Conservation (phyloP, 2,888 invertebrate genomes). For the Agrotis ipsilon region DNA sequence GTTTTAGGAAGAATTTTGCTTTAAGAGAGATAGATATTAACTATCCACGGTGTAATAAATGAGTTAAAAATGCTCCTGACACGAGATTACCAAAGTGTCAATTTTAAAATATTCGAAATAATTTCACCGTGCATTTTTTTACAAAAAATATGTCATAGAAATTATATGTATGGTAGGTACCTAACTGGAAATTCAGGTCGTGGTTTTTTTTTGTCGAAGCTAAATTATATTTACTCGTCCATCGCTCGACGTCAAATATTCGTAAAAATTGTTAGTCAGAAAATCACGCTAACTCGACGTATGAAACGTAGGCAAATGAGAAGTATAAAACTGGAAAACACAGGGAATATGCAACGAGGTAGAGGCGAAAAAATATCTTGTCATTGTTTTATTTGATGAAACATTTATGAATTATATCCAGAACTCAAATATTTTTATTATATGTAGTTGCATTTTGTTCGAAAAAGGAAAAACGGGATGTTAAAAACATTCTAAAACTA, state of each 20-base stretch:
- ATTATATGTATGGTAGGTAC: not conserved
- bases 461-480: not conserved
- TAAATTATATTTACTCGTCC: not conserved
- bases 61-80: not conserved
- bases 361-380: not conserved
- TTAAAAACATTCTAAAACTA: slow-evolving; percentile 8
- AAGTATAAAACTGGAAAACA: slow-evolving; percentile 12
- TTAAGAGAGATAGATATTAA: not conserved
- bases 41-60: not conserved
- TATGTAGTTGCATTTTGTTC: not conserved
- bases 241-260: not conserved
- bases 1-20: not conserved
- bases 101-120: not conserved
- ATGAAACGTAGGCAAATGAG: slow-evolving; percentile 3
- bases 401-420: not conserved
- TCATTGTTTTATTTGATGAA: not conserved
- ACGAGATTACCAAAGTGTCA: not conserved
- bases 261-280: slow-evolving; percentile 20
- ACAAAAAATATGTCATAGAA: not conserved
- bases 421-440: not conserved
- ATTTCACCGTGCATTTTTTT: slow-evolving; percentile 3
- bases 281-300: not conserved
- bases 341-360: slow-evolving; percentile 9
- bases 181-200: not conserved
- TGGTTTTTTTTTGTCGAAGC: slow-evolving; percentile 29